Evolutionary conservation across 2,888 invertebrate genomes (phyloP).

Genomic region (Eugnorisma glareosa): DNA sequence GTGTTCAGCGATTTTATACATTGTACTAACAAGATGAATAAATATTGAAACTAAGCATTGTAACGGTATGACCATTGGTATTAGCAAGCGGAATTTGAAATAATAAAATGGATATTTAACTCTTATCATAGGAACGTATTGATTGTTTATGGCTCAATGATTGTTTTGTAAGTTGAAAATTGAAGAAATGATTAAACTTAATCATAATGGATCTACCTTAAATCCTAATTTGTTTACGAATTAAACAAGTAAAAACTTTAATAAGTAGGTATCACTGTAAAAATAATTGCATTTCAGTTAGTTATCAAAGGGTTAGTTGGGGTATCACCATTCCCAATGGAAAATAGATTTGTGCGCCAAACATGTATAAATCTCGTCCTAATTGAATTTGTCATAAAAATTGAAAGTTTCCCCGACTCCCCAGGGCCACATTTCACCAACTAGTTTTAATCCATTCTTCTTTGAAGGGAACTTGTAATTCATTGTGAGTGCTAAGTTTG

Average conservation of each 20-base stretch:
- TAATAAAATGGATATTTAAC: slow-evolving; percentile 1
- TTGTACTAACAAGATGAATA: slow-evolving; percentile 26
- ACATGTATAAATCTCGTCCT: slow-evolving; percentile 85
- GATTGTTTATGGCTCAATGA: not conserved
- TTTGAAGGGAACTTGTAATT: slow-evolving; percentile 89
- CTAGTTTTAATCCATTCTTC: slow-evolving; percentile 90
- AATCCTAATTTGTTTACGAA: slow-evolving; percentile 47
- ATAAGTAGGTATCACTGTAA: slow-evolving; percentile 67
- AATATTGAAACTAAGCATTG: slow-evolving; percentile 36
- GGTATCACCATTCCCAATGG: slow-evolving; percentile 70
- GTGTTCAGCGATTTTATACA: slow-evolving; percentile 25
- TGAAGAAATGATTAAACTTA: not conserved
- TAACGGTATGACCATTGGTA: not conserved
- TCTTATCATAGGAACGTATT: not conserved
- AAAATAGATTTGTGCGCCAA: slow-evolving; percentile 78
- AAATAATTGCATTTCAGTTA: slow-evolving; percentile 79
- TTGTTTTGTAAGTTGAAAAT: not conserved
- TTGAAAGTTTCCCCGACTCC: slow-evolving; percentile 85
- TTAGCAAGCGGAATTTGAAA: not conserved
- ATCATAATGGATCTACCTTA: not conserved
- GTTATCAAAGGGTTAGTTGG: slow-evolving; percentile 74
- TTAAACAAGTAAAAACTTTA: slow-evolving; percentile 68
- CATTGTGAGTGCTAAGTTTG: slow-evolving; percentile 90
- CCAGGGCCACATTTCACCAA: slow-evolving; percentile 84
- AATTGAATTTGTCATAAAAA: slow-evolving; percentile 90